Percentiles rank a stretch among this genome's conserved stretches.
Conservation (phyloP, 2,113 vertebrate species). For the Gambusia affinis region DNA sequence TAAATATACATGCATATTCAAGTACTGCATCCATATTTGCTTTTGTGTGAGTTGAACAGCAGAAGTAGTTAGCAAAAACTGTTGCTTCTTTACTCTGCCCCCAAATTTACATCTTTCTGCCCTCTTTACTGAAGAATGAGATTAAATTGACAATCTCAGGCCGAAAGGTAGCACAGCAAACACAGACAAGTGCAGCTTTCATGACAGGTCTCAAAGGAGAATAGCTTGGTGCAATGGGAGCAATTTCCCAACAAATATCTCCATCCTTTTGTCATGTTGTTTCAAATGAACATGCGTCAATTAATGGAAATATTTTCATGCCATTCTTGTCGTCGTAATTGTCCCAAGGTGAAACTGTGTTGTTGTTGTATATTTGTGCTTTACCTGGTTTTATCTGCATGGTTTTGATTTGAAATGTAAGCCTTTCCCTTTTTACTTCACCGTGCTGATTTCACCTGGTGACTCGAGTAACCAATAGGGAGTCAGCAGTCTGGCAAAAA, state of each 20-base stretch:
- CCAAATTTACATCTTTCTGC: conserved; percentile 36
- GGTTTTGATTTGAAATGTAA: too few relatives aligned
- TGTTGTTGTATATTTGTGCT: too few relatives aligned
- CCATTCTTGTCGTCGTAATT: too few relatives aligned
- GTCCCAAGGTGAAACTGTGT: too few relatives aligned
- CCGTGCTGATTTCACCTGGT: too few relatives aligned
- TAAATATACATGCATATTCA: not conserved
- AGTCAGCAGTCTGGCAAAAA: too few relatives aligned
- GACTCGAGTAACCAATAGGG: too few relatives aligned
- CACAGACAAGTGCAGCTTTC: conserved; percentile 58
- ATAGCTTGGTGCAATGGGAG: conserved; percentile 47
- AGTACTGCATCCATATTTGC: not conserved
- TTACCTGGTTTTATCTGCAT: too few relatives aligned
- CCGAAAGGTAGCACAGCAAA: conserved; percentile 62
- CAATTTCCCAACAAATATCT: conserved; percentile 66
- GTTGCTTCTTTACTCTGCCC: not conserved
- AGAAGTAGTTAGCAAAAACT: not conserved
- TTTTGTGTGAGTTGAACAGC: not conserved
- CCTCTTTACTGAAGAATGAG: conserved; percentile 71
- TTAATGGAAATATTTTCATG: not conserved
- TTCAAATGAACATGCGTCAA: conserved; percentile 7
- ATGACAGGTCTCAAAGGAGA: conserved; percentile 59
- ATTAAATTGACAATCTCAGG: conserved; percentile 76
- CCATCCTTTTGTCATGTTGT: conserved; percentile 29
- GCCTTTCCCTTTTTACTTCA: too few relatives aligned